Conservation (phyloP, 2,888 invertebrate species). For the Odontocerum albicorne region DNA sequence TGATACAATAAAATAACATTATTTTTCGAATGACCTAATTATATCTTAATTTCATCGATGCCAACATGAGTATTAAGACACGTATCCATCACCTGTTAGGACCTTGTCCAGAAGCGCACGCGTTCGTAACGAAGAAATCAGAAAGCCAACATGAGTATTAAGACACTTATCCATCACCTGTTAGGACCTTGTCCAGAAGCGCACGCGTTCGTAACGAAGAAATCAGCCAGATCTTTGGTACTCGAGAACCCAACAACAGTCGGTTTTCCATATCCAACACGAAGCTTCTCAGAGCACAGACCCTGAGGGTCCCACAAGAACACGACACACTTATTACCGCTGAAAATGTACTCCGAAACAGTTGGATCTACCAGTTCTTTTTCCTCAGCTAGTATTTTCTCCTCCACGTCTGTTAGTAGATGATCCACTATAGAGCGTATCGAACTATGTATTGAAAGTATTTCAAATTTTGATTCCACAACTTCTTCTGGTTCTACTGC, state of each 20-base stretch:
- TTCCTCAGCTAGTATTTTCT: neutral
- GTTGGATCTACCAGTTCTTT: neutral
- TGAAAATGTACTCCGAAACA: conserved; percentile 6
- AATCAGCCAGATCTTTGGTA: conserved; percentile 14
- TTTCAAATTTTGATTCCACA: neutral
- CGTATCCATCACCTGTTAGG: conserved; percentile 17
- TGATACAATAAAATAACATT: too few species aligned
- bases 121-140: conserved; percentile 6
- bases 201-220: conserved; percentile 5
- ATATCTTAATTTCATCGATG: too few species aligned
- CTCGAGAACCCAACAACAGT: conserved; percentile 3
- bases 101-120: conserved; percentile 8
- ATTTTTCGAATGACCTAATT: too few species aligned
- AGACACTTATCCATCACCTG: conserved; percentile 11
- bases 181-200: conserved; percentile 12
- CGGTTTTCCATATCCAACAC: conserved; percentile 13
- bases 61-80: neutral
- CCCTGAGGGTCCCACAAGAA: conserved; percentile 24
- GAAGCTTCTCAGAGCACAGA: conserved; percentile 11
- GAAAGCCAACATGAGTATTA: conserved; percentile 1
- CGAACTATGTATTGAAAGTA: neutral
- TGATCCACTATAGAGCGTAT: conserved; percentile 1
- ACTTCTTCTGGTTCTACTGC: neutral
- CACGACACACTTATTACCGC: conserved; percentile 14
- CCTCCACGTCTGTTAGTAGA: neutral